These are phyloP conservation scores for Drosophila sechellia DNA, from an alignment of 1,140 invertebrate species.

Conservation along the genomic window DNA sequence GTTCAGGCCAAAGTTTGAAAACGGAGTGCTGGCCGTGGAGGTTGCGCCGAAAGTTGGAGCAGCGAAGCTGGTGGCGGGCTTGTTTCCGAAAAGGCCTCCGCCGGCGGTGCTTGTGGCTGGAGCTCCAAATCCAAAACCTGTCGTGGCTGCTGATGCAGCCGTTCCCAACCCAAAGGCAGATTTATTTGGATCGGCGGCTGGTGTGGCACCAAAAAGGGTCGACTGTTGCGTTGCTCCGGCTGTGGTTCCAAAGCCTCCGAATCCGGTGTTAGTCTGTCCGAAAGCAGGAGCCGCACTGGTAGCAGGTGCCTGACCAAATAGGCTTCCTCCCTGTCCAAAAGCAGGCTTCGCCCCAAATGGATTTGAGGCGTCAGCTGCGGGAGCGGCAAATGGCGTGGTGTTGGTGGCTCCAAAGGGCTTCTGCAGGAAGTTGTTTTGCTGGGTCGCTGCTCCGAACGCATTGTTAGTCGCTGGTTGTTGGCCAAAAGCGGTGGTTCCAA, in stretches of 20 bases:
- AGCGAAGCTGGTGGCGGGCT: conserved; percentile 84
- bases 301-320: conserved; percentile 75
- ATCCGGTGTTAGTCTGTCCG: conserved; percentile 80
- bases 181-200: conserved; percentile 86
- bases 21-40: conserved; percentile 70
- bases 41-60: conserved; percentile 74
- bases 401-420: conserved; percentile 86
- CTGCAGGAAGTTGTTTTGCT: conserved; percentile 70
- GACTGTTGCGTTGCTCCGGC: conserved; percentile 78
- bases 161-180: conserved; percentile 85
- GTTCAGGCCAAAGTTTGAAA: conserved; percentile 67
- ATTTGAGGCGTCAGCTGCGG: conserved; percentile 84
- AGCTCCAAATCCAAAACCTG: conserved; percentile 84
- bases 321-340: conserved; percentile 75
- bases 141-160: conserved; percentile 78
- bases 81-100: conserved; percentile 72
- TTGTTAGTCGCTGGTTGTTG: conserved; percentile 76
- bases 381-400: conserved; percentile 86
- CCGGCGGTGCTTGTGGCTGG: conserved; percentile 76
- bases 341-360: conserved; percentile 84
- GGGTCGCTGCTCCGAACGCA: conserved; percentile 83
- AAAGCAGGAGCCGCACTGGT: conserved; percentile 82
- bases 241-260: conserved; percentile 82
- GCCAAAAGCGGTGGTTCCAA: conserved; percentile 78
- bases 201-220: conserved; percentile 83